Conservation (phyloP, 1,140 invertebrate genomes). For the Drosophila nigrodunni region DNA sequence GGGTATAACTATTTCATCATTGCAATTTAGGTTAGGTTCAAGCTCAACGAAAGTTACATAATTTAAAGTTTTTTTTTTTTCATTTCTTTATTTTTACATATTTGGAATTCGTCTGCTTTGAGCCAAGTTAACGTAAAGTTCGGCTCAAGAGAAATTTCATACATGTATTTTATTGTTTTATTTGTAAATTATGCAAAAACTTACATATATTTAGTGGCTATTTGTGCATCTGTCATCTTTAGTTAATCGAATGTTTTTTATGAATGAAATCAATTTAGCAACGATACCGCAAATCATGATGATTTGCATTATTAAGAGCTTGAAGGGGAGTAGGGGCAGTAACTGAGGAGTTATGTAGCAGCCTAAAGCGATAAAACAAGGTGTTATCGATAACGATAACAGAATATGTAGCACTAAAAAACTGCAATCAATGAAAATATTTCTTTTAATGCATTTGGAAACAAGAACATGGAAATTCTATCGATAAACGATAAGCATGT, state of each 20-base stretch:
- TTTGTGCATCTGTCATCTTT: neutral
- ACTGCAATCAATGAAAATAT: too few relatives aligned
- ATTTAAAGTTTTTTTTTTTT: neutral
- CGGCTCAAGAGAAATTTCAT: conserved; percentile 4
- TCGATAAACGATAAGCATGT: too few relatives aligned
- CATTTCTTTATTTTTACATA: neutral
- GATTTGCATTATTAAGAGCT: neutral
- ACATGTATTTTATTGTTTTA: neutral
- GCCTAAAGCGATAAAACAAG: too few relatives aligned
- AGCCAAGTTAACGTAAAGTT: neutral
- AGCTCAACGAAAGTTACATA: conserved; percentile 13
- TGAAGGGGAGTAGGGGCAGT: neutral
- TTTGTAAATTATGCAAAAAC: neutral
- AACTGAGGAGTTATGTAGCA: neutral
- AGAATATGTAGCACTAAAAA: too few relatives aligned
- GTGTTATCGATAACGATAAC: too few relatives aligned
- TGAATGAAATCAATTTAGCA: conserved; percentile 12
- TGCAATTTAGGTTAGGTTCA: conserved; percentile 4
- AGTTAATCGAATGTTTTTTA: conserved; percentile 1
- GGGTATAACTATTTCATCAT: neutral
- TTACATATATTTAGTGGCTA: neutral
- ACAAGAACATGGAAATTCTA: too few relatives aligned
- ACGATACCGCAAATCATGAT: conserved; percentile 1
- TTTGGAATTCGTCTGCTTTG: conserved; percentile 3
- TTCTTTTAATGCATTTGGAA: too few relatives aligned